Evolutionary conservation across 1,140 invertebrate species (phyloP).

Genomic region (Diplogasteroides magnus): DNA sequence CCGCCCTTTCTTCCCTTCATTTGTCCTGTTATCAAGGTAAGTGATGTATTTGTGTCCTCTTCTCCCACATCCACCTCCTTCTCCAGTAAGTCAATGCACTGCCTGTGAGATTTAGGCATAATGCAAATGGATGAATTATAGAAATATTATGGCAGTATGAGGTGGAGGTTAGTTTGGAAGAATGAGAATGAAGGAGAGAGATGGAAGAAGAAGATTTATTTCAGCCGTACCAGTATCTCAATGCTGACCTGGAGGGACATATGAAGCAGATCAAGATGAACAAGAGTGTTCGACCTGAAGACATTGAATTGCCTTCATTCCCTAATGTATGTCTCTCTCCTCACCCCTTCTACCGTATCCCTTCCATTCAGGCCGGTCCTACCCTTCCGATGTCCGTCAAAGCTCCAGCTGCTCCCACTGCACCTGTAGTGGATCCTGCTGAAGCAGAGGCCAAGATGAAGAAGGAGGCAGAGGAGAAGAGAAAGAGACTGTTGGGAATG

Average conservation of each 20-base stretch:
- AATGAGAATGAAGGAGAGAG: too few species aligned
- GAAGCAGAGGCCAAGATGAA: not conserved
- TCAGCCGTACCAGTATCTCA: not conserved
- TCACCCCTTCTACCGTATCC: not conserved
- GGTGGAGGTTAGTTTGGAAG: too few species aligned
- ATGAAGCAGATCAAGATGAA: not conserved
- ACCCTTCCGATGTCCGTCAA: not conserved
- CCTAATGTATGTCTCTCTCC: not conserved
- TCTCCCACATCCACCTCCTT: not conserved
- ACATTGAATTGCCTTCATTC: not conserved
- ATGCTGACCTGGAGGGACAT: not conserved
- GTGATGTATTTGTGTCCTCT: not conserved
- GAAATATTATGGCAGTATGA: too few species aligned
- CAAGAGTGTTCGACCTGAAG: not conserved
- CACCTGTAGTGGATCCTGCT: not conserved
- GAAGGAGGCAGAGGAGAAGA: slow-evolving; percentile 9
- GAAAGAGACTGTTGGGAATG: not conserved
- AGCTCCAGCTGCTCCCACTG: not conserved
- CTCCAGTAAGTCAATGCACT: not conserved
- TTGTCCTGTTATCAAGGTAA: not conserved
- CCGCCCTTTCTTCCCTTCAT: not conserved
- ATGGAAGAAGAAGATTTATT: not conserved
- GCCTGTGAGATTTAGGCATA: too few species aligned
- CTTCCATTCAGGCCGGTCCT: not conserved
- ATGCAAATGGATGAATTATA: too few species aligned